A percentile compares a stretch with the other conserved stretches of the same genome.
Conservation (phyloP, 2,888 invertebrate species). For the Trachelus troglodyta region DNA sequence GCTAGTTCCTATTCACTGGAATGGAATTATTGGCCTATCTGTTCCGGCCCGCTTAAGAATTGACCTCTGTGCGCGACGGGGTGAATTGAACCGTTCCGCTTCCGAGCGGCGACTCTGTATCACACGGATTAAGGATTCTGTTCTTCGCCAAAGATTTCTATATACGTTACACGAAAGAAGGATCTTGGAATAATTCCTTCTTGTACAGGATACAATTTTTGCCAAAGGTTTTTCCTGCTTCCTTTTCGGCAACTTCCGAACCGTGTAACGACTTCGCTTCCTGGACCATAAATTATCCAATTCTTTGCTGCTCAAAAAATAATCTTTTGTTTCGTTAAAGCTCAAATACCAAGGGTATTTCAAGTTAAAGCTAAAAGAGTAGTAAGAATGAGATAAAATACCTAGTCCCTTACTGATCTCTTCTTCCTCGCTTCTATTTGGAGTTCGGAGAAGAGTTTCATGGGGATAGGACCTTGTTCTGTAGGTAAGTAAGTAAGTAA, state of each 20-base stretch:
- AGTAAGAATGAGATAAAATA: not conserved
- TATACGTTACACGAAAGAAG: not conserved
- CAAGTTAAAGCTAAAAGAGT: not conserved
- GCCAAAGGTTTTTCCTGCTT: not conserved
- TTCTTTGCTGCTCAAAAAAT: not conserved
- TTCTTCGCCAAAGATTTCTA: slow-evolving; percentile 12
- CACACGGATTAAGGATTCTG: slow-evolving; percentile 26
- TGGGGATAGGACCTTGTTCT: slow-evolving; percentile 18
- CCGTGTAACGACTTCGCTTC: not conserved
- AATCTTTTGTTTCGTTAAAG: not conserved
- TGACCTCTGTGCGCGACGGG: slow-evolving; percentile 24
- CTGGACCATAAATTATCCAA: not conserved
- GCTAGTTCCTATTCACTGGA: slow-evolving; percentile 8
- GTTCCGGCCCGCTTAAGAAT: slow-evolving; percentile 23
- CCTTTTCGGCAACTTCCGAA: not conserved
- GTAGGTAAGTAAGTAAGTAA: slow-evolving; percentile 43
- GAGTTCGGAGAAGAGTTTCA: not conserved
- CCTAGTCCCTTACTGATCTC: not conserved
- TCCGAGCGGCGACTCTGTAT: slow-evolving; percentile 13
- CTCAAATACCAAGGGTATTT: not conserved
- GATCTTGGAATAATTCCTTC: not conserved
- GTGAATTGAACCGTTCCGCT: slow-evolving; percentile 28
- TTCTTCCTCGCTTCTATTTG: not conserved
- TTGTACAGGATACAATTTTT: not conserved
- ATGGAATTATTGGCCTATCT: slow-evolving; percentile 23